Conservation (phyloP, 2,888 invertebrate genomes). For the Atrina japonica region DNA sequence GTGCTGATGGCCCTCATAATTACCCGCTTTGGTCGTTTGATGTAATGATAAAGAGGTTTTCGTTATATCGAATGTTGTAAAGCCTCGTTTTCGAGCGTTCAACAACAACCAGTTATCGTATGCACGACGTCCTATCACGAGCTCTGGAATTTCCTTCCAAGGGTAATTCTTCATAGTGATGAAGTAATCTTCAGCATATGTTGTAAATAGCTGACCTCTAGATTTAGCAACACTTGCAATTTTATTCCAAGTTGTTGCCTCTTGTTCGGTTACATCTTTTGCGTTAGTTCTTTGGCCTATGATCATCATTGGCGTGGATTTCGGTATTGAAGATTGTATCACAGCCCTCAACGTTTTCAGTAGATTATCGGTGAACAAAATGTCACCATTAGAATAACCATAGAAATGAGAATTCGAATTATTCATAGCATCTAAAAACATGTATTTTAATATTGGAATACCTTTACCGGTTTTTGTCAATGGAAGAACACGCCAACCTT, state of each 20-base stretch:
- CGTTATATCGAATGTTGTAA: slow-evolving; percentile 65
- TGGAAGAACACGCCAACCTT: slow-evolving; percentile 63
- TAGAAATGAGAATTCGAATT: slow-evolving; percentile 64
- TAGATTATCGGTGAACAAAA: slow-evolving; percentile 63
- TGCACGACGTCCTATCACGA: slow-evolving; percentile 72
- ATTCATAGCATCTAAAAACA: slow-evolving; percentile 66
- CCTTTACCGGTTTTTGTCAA: slow-evolving; percentile 57
- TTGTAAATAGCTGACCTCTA: slow-evolving; percentile 64
- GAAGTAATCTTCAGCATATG: slow-evolving; percentile 71
- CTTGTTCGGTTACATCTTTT: slow-evolving; percentile 55
- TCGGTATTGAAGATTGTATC: slow-evolving; percentile 2
- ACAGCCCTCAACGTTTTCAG: slow-evolving; percentile 52
- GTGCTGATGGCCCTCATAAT: slow-evolving; percentile 64
- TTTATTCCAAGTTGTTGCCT: slow-evolving; percentile 51
- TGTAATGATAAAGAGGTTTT: slow-evolving; percentile 68
- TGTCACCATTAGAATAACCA: slow-evolving; percentile 71
- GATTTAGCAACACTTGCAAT: slow-evolving; percentile 51
- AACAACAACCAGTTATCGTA: slow-evolving; percentile 75
- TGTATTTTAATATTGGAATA: slow-evolving; percentile 68
- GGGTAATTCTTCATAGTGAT: slow-evolving; percentile 65
- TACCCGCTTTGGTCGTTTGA: slow-evolving; percentile 70
- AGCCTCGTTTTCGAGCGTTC: slow-evolving; percentile 58
- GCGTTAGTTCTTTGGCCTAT: slow-evolving; percentile 65
- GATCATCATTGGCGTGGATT: slow-evolving; percentile 42
- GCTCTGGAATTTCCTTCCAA: slow-evolving; percentile 69